Conservation (phyloP, 2,797 vertebrate species). For the Chloroceryle amazona region DNA sequence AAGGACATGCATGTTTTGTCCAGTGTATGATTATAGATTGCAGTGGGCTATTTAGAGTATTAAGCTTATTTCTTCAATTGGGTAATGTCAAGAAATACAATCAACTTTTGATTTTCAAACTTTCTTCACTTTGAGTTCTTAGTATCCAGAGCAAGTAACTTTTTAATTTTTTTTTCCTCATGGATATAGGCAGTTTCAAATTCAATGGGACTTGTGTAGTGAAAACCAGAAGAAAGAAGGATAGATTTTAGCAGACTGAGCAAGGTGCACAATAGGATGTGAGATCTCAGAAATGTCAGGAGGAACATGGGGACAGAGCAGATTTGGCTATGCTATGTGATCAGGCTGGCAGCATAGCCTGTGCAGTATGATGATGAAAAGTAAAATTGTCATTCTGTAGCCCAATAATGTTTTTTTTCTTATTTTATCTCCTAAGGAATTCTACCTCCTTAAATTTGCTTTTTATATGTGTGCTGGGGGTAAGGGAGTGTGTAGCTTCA, state of each 20-base stretch:
- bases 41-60: neutral
- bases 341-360: neutral
- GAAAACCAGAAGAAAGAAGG: neutral
- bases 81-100: neutral
- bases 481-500: neutral
- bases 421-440: neutral
- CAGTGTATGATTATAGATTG: neutral
- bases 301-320: neutral
- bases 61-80: neutral
- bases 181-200: neutral
- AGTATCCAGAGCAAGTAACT: neutral
- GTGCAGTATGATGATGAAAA: neutral
- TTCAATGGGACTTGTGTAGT: neutral
- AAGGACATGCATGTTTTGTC: neutral
- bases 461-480: neutral
- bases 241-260: neutral
- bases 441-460: neutral
- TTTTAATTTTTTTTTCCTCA: neutral
- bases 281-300: neutral
- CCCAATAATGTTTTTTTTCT: neutral
- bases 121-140: neutral
- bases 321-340: neutral
- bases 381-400: neutral
- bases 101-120: neutral
- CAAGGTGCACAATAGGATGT: neutral